Percentiles rank a stretch among this genome's conserved stretches.
Conservation (phyloP, 2,113 vertebrate genomes). For the Lepus americanus region DNA sequence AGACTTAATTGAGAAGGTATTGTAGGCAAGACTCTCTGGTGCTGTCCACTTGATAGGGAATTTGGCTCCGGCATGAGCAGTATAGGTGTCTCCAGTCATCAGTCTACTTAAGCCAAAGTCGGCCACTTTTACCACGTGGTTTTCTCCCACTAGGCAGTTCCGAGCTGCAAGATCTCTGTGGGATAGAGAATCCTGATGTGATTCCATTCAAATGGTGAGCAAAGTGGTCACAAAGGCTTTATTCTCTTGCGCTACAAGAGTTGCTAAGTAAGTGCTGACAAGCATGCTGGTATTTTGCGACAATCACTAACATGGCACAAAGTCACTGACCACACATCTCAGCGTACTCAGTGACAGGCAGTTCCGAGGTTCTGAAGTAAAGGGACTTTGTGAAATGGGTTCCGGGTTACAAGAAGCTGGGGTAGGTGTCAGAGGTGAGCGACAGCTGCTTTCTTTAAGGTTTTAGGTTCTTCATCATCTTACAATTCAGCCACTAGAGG, state of each 20-base stretch:
- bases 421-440: neutral
- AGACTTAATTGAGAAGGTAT: conserved; percentile 99
- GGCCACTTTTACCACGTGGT: conserved; percentile 98
- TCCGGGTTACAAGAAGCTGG: neutral
- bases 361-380: neutral
- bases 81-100: conserved; percentile 99
- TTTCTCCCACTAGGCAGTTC: conserved; percentile 98
- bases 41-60: conserved; percentile 99
- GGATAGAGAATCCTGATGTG: conserved; percentile 31
- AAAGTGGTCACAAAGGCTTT: conserved; percentile 7
- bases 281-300: neutral
- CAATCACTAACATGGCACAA: neutral
- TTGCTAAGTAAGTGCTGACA: neutral
- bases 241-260: neutral
- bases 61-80: conserved; percentile 99
- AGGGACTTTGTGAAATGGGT: conserved; percentile 29
- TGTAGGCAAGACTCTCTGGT: conserved; percentile 98
- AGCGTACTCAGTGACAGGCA: neutral
- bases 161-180: conserved; percentile 97
- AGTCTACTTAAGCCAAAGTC: conserved; percentile 97
- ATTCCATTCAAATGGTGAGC: neutral
- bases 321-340: neutral
- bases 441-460: neutral
- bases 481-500: conserved; percentile 61
- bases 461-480: conserved; percentile 4